Conservation (phyloP, 1,140 invertebrate genomes). For the Whitmania pigra region DNA sequence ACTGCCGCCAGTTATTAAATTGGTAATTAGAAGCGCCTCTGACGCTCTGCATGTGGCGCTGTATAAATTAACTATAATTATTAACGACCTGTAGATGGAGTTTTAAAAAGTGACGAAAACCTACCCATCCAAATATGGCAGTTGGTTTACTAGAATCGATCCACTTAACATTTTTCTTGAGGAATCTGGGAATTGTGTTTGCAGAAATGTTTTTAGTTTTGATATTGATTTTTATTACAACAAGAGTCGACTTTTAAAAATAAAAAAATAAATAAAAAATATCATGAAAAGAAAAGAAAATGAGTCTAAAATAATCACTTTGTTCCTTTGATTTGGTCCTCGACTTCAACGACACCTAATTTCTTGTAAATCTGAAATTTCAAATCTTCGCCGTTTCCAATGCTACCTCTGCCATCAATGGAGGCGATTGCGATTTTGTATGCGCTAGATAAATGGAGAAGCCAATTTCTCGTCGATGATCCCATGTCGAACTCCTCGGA, state of each 20-base stretch:
- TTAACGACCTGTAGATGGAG: too few relatives aligned
- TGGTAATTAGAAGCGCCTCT: too few relatives aligned
- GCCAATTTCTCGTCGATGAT: slow-evolving; percentile 49
- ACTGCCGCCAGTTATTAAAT: too few relatives aligned
- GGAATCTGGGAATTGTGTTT: background rate
- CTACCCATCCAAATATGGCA: slow-evolving; percentile 18
- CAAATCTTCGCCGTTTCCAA: slow-evolving; percentile 68
- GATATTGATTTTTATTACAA: background rate
- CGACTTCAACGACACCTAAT: slow-evolving; percentile 70
- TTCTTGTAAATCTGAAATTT: slow-evolving; percentile 69
- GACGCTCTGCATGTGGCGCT: too few relatives aligned
- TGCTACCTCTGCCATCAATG: slow-evolving; percentile 73
- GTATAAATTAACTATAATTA: too few relatives aligned
- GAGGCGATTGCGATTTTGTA: slow-evolving; percentile 72
- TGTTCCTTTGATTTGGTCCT: slow-evolving; percentile 81
- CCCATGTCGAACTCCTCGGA: slow-evolving; percentile 70
- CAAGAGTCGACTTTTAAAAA: background rate
- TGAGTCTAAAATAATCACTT: slow-evolving; percentile 47
- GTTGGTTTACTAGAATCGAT: background rate
- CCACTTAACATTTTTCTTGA: background rate
- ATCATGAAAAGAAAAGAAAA: background rate
- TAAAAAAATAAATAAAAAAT: background rate
- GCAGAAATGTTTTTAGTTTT: slow-evolving; percentile 2
- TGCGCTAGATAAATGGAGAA: slow-evolving; percentile 63
- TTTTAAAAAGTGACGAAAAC: background rate